phyloP scores from a whole-genome alignment of 2,888 invertebrate species.

The Thysanoteuthis rhombus region DNA sequence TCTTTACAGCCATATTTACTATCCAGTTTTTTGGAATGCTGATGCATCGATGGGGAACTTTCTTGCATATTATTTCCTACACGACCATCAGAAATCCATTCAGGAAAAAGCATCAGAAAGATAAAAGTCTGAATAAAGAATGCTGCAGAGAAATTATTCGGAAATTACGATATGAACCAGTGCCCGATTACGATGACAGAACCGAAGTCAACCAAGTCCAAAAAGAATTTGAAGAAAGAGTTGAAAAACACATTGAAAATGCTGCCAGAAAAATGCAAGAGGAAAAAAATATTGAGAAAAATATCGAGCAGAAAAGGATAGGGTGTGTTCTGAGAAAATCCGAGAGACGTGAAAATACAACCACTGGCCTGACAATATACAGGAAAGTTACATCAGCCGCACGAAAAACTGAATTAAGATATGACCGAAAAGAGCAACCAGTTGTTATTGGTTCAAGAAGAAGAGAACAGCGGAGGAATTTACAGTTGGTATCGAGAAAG shows the following conservation, averaged over 20 bases:
- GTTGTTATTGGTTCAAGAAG: neutral
- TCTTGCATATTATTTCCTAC: slow-evolving; percentile 59
- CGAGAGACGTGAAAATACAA: neutral
- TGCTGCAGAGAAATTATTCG: neutral
- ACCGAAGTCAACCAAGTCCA: neutral
- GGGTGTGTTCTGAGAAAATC: neutral
- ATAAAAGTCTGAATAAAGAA: neutral
- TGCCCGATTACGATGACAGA: neutral
- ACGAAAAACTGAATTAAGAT: neutral
- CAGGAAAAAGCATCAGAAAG: neutral
- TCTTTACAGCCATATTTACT: slow-evolving; percentile 54
- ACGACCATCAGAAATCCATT: slow-evolving; percentile 43
- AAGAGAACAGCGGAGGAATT: neutral
- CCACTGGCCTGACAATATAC: neutral
- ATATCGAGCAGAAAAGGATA: neutral
- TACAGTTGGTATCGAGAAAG: neutral
- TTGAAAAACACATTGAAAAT: neutral
- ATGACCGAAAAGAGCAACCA: neutral
- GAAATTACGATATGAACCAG: neutral
- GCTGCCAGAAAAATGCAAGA: neutral
- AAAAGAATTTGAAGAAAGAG: neutral
- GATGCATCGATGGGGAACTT: slow-evolving; percentile 63
- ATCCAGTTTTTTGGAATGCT: slow-evolving; percentile 64
- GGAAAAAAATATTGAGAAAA: neutral
- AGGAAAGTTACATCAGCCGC: neutral